A percentile compares a stretch with the other conserved stretches of the same genome.
phyloP scores from a whole-genome alignment of 1,140 invertebrate species.

The Drosophila funebris region DNA sequence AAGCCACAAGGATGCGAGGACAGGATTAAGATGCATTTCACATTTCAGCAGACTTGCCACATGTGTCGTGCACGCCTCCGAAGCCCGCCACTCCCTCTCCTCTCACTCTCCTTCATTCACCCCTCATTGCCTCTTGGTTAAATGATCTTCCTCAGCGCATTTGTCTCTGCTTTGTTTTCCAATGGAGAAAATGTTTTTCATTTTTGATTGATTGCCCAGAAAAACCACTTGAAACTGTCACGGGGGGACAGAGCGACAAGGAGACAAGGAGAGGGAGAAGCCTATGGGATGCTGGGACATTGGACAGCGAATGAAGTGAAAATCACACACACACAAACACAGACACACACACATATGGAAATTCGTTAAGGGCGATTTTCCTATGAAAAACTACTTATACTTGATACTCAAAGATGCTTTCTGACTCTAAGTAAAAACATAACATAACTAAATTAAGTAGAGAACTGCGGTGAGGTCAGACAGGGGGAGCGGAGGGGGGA shows the following conservation, averaged over 20 bases:
- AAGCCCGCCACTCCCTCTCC: neutral
- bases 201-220: slow-evolving; percentile 77
- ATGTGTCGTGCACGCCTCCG: slow-evolving; percentile 52
- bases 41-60: slow-evolving; percentile 40
- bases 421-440: slow-evolving; percentile 5
- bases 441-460: slow-evolving; percentile 61
- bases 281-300: slow-evolving; percentile 18
- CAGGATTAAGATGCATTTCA: slow-evolving; percentile 63
- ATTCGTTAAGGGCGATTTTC: slow-evolving; percentile 48
- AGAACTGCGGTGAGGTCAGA: neutral
- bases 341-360: slow-evolving; percentile 5
- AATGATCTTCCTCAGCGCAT: slow-evolving; percentile 65
- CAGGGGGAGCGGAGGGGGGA: neutral
- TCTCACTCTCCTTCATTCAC: neutral
- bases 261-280: neutral
- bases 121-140: slow-evolving; percentile 18
- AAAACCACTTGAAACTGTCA: slow-evolving; percentile 80
- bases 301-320: slow-evolving; percentile 61
- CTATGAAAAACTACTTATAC: slow-evolving; percentile 74
- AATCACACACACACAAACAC: slow-evolving; percentile 53
- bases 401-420: slow-evolving; percentile 24
- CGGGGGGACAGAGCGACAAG: neutral
- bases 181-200: slow-evolving; percentile 61
- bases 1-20: slow-evolving; percentile 11
- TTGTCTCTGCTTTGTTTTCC: slow-evolving; percentile 61